These are phyloP conservation scores for Minunthozetes semirufus DNA, from an alignment of 2,888 invertebrate species.

Conservation along the genomic window DNA sequence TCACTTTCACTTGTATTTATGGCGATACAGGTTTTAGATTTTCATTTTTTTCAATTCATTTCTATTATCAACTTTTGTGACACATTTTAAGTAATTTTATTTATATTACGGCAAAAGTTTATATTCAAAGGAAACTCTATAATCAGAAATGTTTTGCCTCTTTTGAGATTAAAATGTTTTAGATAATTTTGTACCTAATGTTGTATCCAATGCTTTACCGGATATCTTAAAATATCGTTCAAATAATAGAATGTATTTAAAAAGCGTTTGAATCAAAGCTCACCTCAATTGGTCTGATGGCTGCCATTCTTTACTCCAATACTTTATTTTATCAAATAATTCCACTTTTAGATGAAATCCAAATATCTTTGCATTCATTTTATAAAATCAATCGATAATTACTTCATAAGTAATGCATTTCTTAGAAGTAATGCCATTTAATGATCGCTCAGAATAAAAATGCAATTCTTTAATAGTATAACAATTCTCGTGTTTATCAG, in stretches of 20 bases:
- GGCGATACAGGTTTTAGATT: background rate
- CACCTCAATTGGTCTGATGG: slow-evolving; percentile 17
- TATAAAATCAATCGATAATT: background rate
- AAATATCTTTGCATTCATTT: background rate
- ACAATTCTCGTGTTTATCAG: no score
- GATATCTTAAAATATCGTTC: slow-evolving; percentile 16
- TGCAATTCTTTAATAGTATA: no score
- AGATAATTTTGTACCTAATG: no score
- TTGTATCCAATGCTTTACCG: no score
- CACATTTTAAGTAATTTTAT: background rate
- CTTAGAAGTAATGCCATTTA: background rate
- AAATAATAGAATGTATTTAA: background rate
- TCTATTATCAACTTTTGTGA: slow-evolving; percentile 14
- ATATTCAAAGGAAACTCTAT: background rate
- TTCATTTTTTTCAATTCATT: background rate
- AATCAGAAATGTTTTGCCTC: background rate
- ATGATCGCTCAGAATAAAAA: no score
- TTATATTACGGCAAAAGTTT: background rate
- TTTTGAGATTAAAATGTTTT: background rate
- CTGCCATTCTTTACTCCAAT: background rate
- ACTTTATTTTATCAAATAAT: background rate
- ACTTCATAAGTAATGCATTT: background rate
- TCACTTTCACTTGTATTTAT: background rate
- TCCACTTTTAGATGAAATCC: background rate
- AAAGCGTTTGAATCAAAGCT: background rate